Evolutionary conservation across 1,140 invertebrate genomes (phyloP).

Genomic region (Charaxes varanes): DNA sequence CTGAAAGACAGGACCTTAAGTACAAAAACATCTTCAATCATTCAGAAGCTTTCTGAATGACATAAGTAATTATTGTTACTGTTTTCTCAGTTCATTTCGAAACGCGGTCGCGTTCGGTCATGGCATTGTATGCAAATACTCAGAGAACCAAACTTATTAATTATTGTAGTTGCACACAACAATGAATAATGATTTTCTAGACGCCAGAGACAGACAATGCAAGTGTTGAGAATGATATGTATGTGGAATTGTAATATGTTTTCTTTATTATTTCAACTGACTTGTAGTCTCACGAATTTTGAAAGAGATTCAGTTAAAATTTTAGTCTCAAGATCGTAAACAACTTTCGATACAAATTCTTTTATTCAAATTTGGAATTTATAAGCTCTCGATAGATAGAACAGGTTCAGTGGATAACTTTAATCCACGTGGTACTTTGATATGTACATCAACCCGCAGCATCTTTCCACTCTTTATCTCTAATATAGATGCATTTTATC

Average conservation of each 20-base stretch:
- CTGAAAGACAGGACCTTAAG: background rate
- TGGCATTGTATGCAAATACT: slow-evolving; percentile 62
- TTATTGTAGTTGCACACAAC: slow-evolving; percentile 44
- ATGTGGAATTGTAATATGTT: slow-evolving; percentile 11
- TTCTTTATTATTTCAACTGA: no score
- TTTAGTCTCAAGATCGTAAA: no score
- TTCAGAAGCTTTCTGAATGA: slow-evolving; percentile 5
- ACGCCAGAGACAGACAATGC: slow-evolving; percentile 25
- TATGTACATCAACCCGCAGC: no score
- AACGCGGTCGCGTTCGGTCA: slow-evolving; percentile 39
- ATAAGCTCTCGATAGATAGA: no score
- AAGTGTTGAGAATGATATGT: slow-evolving; percentile 20
- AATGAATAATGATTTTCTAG: slow-evolving; percentile 48
- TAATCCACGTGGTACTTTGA: no score
- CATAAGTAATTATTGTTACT: slow-evolving; percentile 14
- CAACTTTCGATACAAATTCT: no score
- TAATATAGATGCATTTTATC: no score
- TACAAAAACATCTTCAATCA: slow-evolving; percentile 3
- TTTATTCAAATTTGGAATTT: no score
- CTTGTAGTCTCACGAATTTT: no score
- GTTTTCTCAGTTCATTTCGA: slow-evolving; percentile 34
- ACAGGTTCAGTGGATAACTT: no score
- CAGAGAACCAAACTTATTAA: slow-evolving; percentile 60
- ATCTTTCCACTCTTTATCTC: no score
- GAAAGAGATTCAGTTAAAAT: no score